These are phyloP conservation scores for Sprattus sprattus DNA, from an alignment of 2,113 vertebrate genomes.

Conservation along the genomic window DNA sequence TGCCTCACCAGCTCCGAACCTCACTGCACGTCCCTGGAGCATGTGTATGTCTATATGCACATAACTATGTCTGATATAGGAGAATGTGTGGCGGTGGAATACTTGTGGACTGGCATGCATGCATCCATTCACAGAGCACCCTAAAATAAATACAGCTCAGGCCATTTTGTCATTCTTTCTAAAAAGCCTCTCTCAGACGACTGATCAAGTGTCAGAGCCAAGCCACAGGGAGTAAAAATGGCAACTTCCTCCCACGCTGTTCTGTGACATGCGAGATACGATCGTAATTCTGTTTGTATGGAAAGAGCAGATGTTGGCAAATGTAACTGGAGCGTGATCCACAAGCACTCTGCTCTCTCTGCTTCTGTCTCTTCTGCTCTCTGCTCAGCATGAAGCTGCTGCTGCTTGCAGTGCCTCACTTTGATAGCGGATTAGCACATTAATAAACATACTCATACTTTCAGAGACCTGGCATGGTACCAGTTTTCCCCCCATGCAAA, in stretches of 20 bases:
- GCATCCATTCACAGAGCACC: background rate
- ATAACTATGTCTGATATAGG: too few relatives aligned
- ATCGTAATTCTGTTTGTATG: slow-evolving; percentile 52
- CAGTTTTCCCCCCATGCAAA: slow-evolving; percentile 12
- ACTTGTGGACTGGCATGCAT: background rate
- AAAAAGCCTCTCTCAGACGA: background rate
- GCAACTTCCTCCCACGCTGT: slow-evolving; percentile 40
- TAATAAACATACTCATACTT: slow-evolving; percentile 35
- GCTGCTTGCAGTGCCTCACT: slow-evolving; percentile 15
- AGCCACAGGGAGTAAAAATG: slow-evolving; percentile 41
- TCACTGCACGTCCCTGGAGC: too few relatives aligned
- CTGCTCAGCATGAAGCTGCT: slow-evolving; percentile 53
- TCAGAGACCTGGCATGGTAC: background rate
- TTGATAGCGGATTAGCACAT: slow-evolving; percentile 53
- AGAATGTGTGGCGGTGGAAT: too few relatives aligned
- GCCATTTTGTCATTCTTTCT: background rate
- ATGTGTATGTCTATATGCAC: too few relatives aligned
- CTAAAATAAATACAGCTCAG: background rate
- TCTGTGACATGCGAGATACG: slow-evolving; percentile 47
- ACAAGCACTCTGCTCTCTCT: background rate
- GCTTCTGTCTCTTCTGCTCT: slow-evolving; percentile 38
- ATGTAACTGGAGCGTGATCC: background rate
- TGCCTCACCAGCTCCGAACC: too few relatives aligned
- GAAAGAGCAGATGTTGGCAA: slow-evolving; percentile 63
- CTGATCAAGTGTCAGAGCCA: slow-evolving; percentile 30